Conservation (phyloP, 2,113 vertebrate species). For the Aptenodytes patagonicus region DNA sequence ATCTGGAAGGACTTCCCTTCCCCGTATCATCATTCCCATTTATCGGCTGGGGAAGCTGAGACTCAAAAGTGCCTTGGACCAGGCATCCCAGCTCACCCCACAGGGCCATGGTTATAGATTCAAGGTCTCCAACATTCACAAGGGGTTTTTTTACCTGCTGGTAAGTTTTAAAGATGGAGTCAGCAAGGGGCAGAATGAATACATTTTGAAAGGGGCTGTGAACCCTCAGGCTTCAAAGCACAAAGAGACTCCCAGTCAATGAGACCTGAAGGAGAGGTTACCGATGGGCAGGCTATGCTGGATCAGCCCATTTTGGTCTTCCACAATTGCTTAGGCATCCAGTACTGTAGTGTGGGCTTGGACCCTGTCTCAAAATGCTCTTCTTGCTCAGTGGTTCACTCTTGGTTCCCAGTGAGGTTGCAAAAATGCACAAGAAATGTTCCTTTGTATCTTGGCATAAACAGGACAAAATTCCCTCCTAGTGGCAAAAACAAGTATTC, state of each 20-base stretch:
- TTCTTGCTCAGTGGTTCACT: not conserved
- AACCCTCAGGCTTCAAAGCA: not conserved
- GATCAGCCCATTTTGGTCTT: not conserved
- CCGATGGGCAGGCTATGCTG: not conserved
- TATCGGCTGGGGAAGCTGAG: not conserved
- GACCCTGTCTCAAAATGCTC: not conserved
- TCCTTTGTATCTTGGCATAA: not conserved
- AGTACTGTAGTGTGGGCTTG: not conserved
- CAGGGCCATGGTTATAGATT: not conserved
- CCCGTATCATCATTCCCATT: not conserved
- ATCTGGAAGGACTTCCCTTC: not conserved
- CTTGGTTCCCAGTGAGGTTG: not conserved
- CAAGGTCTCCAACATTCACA: not conserved
- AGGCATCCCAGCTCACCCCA: not conserved
- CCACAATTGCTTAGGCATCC: not conserved
- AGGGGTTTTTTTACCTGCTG: not conserved
- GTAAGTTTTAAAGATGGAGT: not conserved
- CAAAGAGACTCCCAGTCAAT: not conserved
- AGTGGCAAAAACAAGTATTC: not conserved
- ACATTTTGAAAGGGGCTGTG: not conserved
- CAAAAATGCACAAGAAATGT: not conserved
- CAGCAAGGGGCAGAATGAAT: not conserved
- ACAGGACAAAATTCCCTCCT: not conserved
- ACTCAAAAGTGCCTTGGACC: not conserved
- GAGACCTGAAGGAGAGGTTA: not conserved